A percentile compares a stretch with the other conserved stretches of the same genome.
Evolutionary conservation across 2,113 vertebrate genomes (phyloP).

Genomic region (Lethenteron reissneri): DNA sequence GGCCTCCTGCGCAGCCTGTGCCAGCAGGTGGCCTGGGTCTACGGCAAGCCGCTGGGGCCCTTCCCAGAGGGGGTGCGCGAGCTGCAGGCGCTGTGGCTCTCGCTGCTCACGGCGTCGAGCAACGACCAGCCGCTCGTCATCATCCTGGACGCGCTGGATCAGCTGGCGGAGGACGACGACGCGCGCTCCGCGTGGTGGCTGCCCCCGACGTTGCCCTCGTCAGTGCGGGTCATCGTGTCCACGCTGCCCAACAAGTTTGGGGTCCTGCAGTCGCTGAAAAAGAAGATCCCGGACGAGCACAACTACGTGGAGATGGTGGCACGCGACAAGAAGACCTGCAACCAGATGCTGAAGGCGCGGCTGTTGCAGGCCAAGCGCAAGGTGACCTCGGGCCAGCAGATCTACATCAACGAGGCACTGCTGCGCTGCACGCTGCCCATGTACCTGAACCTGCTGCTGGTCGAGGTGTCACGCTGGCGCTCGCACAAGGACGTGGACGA

Average conservation of each 20-base stretch:
- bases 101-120: constrained; percentile 72
- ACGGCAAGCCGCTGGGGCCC: constrained; percentile 71
- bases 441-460: constrained; percentile 92
- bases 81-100: constrained; percentile 69
- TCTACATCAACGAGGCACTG: constrained; percentile 85
- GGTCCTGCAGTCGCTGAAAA: constrained; percentile 75
- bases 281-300: constrained; percentile 61
- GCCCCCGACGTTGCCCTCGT: constrained; percentile 64
- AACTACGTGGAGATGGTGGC: constrained; percentile 65
- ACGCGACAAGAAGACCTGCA: constrained; percentile 75
- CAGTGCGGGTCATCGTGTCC: constrained; percentile 67
- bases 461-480: constrained; percentile 72
- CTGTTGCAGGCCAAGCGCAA: constrained; percentile 69
- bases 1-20: constrained; percentile 77
- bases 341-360: constrained; percentile 88
- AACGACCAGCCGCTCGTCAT: constrained; percentile 68
- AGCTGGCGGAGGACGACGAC: constrained; percentile 65
- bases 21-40: constrained; percentile 79
- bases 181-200: constrained; percentile 95
- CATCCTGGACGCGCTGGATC: constrained; percentile 69
- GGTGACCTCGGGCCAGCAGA: constrained; percentile 94
- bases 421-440: constrained; percentile 88
- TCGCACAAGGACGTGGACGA: constrained; percentile 93
- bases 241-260: constrained; percentile 89
- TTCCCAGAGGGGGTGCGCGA: constrained; percentile 88